Conservation (phyloP, 2,888 invertebrate genomes). For the Lasius fuliginosus region DNA sequence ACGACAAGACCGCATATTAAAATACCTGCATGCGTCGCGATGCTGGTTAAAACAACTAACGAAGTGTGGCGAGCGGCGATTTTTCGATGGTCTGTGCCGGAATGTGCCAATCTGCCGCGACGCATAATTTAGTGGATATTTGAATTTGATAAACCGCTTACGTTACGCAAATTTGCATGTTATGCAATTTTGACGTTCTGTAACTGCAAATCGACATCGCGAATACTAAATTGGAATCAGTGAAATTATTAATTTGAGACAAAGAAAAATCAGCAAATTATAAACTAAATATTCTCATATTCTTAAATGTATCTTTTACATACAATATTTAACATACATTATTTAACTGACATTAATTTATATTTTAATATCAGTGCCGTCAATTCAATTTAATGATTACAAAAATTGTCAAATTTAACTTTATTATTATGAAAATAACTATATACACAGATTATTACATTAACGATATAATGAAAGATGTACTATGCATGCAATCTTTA, state of each 20-base stretch:
- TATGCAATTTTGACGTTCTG: slow-evolving; percentile 8
- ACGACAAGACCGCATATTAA: slow-evolving; percentile 53
- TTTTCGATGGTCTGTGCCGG: slow-evolving; percentile 54
- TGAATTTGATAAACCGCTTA: slow-evolving; percentile 33
- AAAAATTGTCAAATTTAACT: background rate
- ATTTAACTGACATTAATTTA: background rate
- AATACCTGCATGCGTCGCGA: slow-evolving; percentile 53
- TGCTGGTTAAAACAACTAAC: slow-evolving; percentile 56
- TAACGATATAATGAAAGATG: background rate
- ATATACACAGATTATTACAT: too few relatives aligned
- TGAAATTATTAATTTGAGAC: slow-evolving; percentile 2
- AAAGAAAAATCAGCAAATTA: background rate
- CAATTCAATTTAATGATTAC: background rate
- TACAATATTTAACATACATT: background rate
- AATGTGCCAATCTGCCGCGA: slow-evolving; percentile 23
- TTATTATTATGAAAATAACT: background rate
- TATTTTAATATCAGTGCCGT: background rate
- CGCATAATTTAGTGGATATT: slow-evolving; percentile 34
- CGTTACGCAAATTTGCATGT: slow-evolving; percentile 18
- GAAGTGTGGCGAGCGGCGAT: slow-evolving; percentile 59
- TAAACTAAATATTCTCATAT: background rate
- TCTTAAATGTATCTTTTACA: background rate
- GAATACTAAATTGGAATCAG: background rate
- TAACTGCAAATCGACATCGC: background rate
- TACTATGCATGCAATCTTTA: background rate